Conservation (phyloP, 2,113 vertebrate genomes). For the Trematomus loennbergii region DNA sequence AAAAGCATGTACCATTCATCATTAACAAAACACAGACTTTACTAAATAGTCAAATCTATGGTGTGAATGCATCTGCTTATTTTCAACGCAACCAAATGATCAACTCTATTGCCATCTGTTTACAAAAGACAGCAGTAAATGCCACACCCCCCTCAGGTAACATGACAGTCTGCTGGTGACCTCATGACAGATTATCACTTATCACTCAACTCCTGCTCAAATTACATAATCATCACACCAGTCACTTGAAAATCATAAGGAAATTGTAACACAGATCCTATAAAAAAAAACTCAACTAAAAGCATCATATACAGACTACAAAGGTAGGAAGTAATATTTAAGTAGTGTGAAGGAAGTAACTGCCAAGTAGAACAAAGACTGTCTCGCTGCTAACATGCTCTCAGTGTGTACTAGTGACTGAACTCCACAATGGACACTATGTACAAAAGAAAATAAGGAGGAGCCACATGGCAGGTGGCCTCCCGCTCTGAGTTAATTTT, state of each 20-base stretch:
- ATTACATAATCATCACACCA: conserved; percentile 33
- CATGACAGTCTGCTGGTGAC: conserved; percentile 73
- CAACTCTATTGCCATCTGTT: neutral
- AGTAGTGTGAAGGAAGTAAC: neutral
- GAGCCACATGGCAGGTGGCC: conserved; percentile 66
- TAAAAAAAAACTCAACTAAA: neutral
- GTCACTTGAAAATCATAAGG: neutral
- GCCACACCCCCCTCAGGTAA: conserved; percentile 65
- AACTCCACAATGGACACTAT: conserved; percentile 57
- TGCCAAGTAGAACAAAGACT: neutral
- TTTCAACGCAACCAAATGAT: neutral
- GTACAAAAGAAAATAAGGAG: conserved; percentile 59
- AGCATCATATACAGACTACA: neutral
- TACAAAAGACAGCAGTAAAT: conserved; percentile 2
- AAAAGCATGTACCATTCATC: neutral
- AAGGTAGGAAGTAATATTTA: neutral
- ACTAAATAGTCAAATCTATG: neutral
- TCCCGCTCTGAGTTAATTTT: conserved; percentile 33
- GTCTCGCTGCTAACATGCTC: neutral
- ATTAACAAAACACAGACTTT: no score
- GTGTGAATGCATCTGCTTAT: neutral
- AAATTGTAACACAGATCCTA: neutral
- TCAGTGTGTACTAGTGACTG: conserved; percentile 5
- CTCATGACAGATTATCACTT: conserved; percentile 62
- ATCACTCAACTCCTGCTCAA: conserved; percentile 39